Percentiles rank a stretch among this genome's conserved stretches.
Conservation (phyloP, 37 sponge, comb jelly and placozoan species). For the Mnemiopsis leidyi region DNA sequence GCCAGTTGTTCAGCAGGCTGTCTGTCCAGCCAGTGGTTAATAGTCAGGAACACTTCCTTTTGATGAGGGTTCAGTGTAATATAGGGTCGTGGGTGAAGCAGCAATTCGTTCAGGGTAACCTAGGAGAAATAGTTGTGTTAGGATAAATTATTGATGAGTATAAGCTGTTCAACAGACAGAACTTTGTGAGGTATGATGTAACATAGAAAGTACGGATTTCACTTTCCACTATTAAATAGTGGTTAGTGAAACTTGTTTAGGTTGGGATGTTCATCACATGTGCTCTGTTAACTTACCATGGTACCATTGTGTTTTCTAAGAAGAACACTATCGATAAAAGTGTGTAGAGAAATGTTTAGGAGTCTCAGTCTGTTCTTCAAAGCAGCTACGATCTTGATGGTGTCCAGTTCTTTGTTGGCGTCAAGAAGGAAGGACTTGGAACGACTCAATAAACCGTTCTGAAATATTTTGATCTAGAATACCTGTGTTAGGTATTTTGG, state of each 20-base stretch:
- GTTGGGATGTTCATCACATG: too few species aligned
- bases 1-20: neutral
- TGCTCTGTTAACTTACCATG: slow-evolving; percentile 12
- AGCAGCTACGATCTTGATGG: neutral
- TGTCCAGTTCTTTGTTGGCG: neutral
- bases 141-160: too few species aligned
- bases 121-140: neutral
- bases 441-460: neutral
- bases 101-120: slow-evolving; percentile 22
- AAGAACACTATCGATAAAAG: neutral
- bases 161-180: too few species aligned
- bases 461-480: too few species aligned
- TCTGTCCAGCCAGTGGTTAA: slow-evolving; percentile 23
- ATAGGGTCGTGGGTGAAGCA: slow-evolving; percentile 17
- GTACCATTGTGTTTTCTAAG: slow-evolving; percentile 7
- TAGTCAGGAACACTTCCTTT: neutral
- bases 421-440: slow-evolving; percentile 1
- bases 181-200: too few species aligned
- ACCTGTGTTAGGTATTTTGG: too few species aligned
- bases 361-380: slow-evolving; percentile 1
- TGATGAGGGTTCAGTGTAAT: neutral
- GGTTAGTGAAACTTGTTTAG: too few species aligned
- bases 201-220: too few species aligned
- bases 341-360: neutral
- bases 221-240: too few species aligned